A percentile compares a stretch with the other conserved stretches of the same genome.
phyloP scores from a whole-genome alignment of 2,113 vertebrate species.

The Clarias macrocephalus region DNA sequence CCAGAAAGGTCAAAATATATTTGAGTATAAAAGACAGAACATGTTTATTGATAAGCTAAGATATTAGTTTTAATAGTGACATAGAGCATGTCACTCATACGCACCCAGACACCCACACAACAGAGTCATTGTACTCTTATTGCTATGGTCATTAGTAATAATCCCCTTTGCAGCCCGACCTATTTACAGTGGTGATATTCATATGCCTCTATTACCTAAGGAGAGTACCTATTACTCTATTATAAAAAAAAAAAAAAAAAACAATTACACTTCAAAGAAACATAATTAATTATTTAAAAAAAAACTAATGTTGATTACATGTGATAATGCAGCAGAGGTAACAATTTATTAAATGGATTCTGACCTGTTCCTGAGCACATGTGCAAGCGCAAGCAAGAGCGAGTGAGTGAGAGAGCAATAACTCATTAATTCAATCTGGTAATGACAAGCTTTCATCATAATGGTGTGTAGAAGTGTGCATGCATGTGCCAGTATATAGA shows the following conservation, averaged over 20 bases:
- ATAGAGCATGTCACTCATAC: neutral
- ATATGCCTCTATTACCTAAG: conserved; percentile 75
- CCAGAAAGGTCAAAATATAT: neutral
- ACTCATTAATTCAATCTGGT: conserved; percentile 14
- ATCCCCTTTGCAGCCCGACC: conserved; percentile 30
- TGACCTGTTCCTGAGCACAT: neutral
- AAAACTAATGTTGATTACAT: neutral
- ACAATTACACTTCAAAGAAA: neutral
- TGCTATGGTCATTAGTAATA: neutral
- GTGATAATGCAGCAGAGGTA: neutral
- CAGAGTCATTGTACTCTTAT: neutral
- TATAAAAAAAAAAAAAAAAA: conserved; percentile 49
- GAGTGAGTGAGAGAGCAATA: neutral
- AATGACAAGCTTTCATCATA: neutral
- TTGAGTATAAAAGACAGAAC: neutral
- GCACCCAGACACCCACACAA: neutral
- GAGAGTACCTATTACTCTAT: no score
- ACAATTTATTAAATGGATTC: conserved; percentile 1
- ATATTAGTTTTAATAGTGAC: neutral
- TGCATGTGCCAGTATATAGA: neutral
- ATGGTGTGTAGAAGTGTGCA: neutral
- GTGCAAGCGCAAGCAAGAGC: neutral
- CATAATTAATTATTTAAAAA: neutral
- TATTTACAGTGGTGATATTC: conserved; percentile 82
- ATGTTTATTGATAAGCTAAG: neutral